A percentile compares a stretch with the other conserved stretches of the same genome.
phyloP scores from a whole-genome alignment of 1,140 invertebrate genomes.

The Agrypnia vestita region DNA sequence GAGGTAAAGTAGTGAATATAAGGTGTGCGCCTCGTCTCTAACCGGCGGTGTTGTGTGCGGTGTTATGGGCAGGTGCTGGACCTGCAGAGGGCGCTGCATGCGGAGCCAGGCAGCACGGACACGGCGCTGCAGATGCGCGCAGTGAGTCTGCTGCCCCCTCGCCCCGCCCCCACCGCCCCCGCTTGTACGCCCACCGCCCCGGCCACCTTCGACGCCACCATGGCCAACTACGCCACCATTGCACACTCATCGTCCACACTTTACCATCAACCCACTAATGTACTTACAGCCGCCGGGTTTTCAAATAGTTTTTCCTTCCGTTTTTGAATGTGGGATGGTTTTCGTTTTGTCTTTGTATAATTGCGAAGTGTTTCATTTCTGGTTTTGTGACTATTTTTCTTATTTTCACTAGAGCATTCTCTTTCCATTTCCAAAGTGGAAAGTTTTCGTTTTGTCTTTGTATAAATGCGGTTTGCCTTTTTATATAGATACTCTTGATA shows the following conservation, averaged over 20 bases:
- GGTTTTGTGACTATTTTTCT: slow-evolving; percentile 20
- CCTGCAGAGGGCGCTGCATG: slow-evolving; percentile 78
- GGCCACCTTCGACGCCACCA: slow-evolving; percentile 72
- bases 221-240: slow-evolving; percentile 62
- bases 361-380: slow-evolving; percentile 24
- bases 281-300: slow-evolving; percentile 54
- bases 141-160: slow-evolving; percentile 54
- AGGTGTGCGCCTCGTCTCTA: slow-evolving; percentile 28
- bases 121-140: slow-evolving; percentile 70
- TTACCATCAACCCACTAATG: slow-evolving; percentile 59
- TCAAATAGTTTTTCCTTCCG: slow-evolving; percentile 27
- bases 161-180: slow-evolving; percentile 62
- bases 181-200: slow-evolving; percentile 64
- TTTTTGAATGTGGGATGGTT: slow-evolving; percentile 48
- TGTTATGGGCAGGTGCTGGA: slow-evolving; percentile 76
- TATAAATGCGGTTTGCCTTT: slow-evolving; percentile 15
- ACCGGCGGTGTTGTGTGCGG: slow-evolving; percentile 60
- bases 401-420: slow-evolving; percentile 12
- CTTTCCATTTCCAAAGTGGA: slow-evolving; percentile 15
- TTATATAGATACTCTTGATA: neutral
- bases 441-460: slow-evolving; percentile 19
- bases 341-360: slow-evolving; percentile 44
- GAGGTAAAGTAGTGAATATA: slow-evolving; percentile 42
- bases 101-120: slow-evolving; percentile 74
- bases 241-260: slow-evolving; percentile 61